Evolutionary conservation across 2,797 vertebrate species (phyloP).

Genomic region (Acanthis flammea): DNA sequence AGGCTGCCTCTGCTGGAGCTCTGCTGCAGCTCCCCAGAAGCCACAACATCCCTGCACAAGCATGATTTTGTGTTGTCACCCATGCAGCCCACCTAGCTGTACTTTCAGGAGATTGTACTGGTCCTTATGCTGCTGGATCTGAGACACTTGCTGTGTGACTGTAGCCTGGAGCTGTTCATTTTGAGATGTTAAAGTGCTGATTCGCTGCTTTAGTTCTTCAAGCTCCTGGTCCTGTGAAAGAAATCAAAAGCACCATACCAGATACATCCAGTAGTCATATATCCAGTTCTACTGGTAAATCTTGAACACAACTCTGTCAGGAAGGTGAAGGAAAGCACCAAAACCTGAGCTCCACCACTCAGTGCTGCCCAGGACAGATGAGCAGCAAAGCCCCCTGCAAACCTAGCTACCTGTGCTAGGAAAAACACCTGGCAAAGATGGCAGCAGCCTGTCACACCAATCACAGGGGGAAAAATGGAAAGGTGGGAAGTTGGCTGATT

Average conservation of each 20-base stretch:
- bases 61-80: no score
- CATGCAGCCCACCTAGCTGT: slow-evolving; percentile 83
- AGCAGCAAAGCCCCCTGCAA: not conserved
- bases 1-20: not conserved
- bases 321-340: not conserved
- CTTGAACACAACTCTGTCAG: not conserved
- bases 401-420: not conserved
- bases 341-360: not conserved
- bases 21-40: not conserved
- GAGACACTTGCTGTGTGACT: slow-evolving; percentile 86
- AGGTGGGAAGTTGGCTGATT: rapidly evolving
- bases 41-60: not conserved
- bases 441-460: not conserved
- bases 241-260: not conserved
- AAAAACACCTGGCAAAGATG: not conserved
- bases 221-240: slow-evolving; percentile 87
- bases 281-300: not conserved
- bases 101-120: slow-evolving; percentile 98
- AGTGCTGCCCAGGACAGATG: not conserved
- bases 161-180: slow-evolving; percentile 88
- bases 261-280: not conserved
- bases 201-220: slow-evolving; percentile 89
- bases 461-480: not conserved
- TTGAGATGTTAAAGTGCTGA: slow-evolving; percentile 79
- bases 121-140: slow-evolving; percentile 98